Evolutionary conservation across 2,113 vertebrate species (phyloP).

Genomic region (Crotalus helleri): DNA sequence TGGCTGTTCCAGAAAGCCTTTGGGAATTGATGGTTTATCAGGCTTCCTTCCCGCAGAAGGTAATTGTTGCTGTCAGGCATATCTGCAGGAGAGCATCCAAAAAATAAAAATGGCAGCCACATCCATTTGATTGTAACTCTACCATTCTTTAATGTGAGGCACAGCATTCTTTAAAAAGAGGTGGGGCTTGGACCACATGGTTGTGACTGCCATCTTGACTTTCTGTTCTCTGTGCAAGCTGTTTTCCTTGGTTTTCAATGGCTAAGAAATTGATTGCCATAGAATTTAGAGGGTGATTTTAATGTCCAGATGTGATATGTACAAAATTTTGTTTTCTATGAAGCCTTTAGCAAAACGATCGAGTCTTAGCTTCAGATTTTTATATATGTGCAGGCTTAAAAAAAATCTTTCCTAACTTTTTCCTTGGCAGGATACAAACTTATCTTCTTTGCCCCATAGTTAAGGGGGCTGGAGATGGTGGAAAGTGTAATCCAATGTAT

Average conservation of each 20-base stretch:
- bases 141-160: not conserved
- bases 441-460: not conserved
- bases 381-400: not conserved
- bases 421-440: not conserved
- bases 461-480: not conserved
- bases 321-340: not conserved
- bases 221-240: not conserved
- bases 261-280: not conserved
- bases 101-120: not conserved
- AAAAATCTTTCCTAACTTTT: not conserved
- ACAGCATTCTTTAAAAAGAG: not conserved
- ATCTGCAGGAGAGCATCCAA: not conserved
- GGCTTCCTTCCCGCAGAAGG: not conserved
- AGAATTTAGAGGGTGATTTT: not conserved
- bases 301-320: not conserved
- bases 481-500: not conserved
- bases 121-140: not conserved
- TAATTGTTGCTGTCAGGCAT: not conserved
- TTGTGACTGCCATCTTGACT: not conserved
- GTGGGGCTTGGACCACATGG: not conserved
- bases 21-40: not conserved
- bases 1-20: not conserved
- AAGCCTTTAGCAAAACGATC: not conserved
- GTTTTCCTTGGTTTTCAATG: not conserved
- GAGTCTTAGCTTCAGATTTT: not conserved